phyloP scores from a whole-genome alignment of 2,797 vertebrate genomes.

The Sebastolobus alascanus region DNA sequence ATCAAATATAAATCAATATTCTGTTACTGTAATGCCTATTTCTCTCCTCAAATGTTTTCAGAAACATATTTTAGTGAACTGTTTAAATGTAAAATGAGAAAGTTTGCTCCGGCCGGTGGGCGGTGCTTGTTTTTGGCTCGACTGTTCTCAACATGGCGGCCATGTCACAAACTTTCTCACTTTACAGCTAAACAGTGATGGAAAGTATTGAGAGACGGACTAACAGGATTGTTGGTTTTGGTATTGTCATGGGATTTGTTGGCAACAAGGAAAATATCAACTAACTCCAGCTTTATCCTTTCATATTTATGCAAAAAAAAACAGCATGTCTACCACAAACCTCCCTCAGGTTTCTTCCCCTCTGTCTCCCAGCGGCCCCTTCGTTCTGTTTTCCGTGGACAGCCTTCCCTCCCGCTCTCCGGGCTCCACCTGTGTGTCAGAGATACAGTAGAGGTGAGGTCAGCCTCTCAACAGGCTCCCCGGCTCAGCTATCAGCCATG shows the following conservation, averaged over 20 bases:
- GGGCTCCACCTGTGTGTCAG: slow-evolving; percentile 5
- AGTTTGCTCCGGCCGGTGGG: too few relatives aligned
- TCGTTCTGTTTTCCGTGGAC: background rate
- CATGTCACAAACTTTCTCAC: too few relatives aligned
- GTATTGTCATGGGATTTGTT: background rate
- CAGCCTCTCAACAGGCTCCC: slow-evolving; percentile 6
- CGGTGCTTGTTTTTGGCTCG: too few relatives aligned
- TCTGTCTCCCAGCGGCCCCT: background rate
- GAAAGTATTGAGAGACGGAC: background rate
- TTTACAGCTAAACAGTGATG: too few relatives aligned
- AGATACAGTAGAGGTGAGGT: slow-evolving; percentile 26
- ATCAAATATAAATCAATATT: too few relatives aligned
- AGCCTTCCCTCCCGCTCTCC: background rate
- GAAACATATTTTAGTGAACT: too few relatives aligned
- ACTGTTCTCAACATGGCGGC: too few relatives aligned
- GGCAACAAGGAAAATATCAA: background rate
- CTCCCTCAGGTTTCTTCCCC: background rate
- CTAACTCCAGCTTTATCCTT: background rate
- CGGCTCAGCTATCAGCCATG: slow-evolving; percentile 23
- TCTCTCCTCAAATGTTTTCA: too few relatives aligned
- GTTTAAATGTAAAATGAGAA: too few relatives aligned
- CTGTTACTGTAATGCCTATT: too few relatives aligned
- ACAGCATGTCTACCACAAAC: background rate
- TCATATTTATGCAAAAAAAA: background rate
- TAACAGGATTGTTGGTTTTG: background rate